Evolutionary conservation across 2,888 invertebrate species (phyloP), one percentile per base, ranked within the genome.

Genomic region (Pasiphila rectangulata): DNA sequence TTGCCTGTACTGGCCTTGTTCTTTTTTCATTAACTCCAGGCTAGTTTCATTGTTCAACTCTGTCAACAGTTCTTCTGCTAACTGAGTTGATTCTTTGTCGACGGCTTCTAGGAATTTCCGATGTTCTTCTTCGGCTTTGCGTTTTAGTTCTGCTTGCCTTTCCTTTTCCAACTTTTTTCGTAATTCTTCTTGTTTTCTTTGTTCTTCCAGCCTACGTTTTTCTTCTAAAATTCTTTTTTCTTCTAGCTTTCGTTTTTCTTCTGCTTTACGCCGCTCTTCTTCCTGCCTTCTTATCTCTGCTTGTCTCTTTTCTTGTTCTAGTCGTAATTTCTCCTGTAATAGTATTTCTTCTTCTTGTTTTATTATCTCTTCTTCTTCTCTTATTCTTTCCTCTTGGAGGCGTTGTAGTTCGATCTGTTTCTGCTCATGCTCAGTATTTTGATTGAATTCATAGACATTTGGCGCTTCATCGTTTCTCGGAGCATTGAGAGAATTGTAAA

Each of bases 91-190:
- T 64, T 86, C 83, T 47, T 61, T 77, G 29, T 85, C 77, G 24
- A 85, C 79, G 44, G 69, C 75, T 62, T 79, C 73, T 54, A 68
- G 74, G 46, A 79, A 82, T 57, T 66, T 66, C 36, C 59, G 71
- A 48, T 77, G 78, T 52, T 71, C 63, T 61, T 85, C 78, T 61
- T 78, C 78, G 9, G 72, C 74, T 60, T 78, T 74, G 35, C 74
- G 65, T 64, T 74, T 76, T 23, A 80, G 45, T 59, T 82, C 80
- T 9, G 75, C 76, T 63, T 67, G 64, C 43, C 58, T 71, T 59
- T 83, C 79, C 68, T 79, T 75, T 66, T 86, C 82, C 16, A 76
- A 29, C 54, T 56, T 70, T 61, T 47, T 66, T 54, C 21, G 59
- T 46, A 32, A 51, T 49, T 65, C 64, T 50, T 72, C 70, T 54